Percentiles rank a stretch among this genome's conserved stretches.
Evolutionary conservation across 2,113 vertebrate species (phyloP).

Genomic region (Oncorhynchus tshawytscha): DNA sequence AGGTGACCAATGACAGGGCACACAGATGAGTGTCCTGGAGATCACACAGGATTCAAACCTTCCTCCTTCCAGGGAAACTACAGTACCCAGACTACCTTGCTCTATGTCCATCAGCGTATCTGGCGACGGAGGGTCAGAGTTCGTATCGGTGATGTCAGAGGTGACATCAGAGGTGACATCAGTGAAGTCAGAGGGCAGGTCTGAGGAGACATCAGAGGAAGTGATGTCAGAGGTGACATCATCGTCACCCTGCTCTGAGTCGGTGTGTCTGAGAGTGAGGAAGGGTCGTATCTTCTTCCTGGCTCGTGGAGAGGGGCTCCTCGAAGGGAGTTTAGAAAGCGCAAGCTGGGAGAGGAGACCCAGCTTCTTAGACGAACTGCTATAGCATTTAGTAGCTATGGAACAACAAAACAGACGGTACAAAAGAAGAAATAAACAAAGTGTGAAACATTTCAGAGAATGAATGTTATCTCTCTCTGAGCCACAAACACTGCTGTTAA

Average conservation of each 20-base stretch:
- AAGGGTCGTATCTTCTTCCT: constrained; percentile 59
- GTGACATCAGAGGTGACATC: constrained; percentile 45
- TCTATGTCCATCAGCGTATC: constrained; percentile 76
- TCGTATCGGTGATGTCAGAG: constrained; percentile 48
- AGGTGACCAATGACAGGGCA: not conserved
- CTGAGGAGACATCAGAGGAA: constrained; percentile 58
- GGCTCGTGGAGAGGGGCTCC: constrained; percentile 63
- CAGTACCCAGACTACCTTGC: constrained; percentile 80
- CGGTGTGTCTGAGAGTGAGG: constrained; percentile 44
- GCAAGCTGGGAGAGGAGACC: constrained; percentile 84
- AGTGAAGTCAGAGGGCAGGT: constrained; percentile 42
- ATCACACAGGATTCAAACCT: not conserved
- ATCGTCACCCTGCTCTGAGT: constrained; percentile 35
- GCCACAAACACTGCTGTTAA: not conserved
- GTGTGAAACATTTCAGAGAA: not conserved
- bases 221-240: constrained; percentile 56
- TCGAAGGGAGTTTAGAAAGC: constrained; percentile 75
- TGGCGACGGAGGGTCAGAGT: constrained; percentile 59
- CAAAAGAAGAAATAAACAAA: constrained; percentile 44
- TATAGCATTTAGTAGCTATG: constrained; percentile 75
- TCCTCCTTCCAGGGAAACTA: constrained; percentile 34
- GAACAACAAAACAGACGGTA: constrained; percentile 48
- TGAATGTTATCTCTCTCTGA: not conserved
- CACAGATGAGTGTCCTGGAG: not conserved
- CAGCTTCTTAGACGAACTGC: constrained; percentile 76